Base-by-base conservation (phyloP, 2,113 vertebrate species). In the Uria aalge region DNA sequence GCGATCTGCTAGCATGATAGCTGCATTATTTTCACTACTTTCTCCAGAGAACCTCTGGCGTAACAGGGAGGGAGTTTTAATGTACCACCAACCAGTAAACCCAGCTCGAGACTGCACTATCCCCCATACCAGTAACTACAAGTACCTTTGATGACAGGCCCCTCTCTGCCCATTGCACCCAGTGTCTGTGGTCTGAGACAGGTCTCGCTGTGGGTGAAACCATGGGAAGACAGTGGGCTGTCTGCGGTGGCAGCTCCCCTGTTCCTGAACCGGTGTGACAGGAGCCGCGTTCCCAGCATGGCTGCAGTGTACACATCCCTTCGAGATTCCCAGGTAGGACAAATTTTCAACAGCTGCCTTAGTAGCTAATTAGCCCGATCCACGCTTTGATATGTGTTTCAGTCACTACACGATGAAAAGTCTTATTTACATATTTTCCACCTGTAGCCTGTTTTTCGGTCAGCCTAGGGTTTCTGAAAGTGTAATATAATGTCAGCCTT, bases 361-460 rank as follows among this genome's bases (percentile, higher is more conserved):
- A 64, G 81, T 56, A 64, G 40, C 69, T 94, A 90, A 95, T 96
- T 94, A 96, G 86, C 24, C 77, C 69, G 32, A 56, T 45, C 40
- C 27, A 22, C 56, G 38, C 84, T 96, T 96, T 96, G 90, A 96
- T 94, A 85, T 29, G 40, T 75, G 48, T 43, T 78, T 94, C 81
- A 91, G 90, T 85, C 79, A 52, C 30, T 87, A 81, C 64, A 79
- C 50, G 95, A 96, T 94, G 48, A 95, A 94, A 94, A 79, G 38
- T 57, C 77, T 75, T 95, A 85, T 95, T 95, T 95, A 62, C 93
- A 84, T 96, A 86, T 91, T 96, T 94, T 71, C 64, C 80, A 92
- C 91, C 80, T 92, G 79, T 86, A 53, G 20, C 23, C 29, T 77
- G 15, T 67, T 96, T 94, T 95, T 77, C 45, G 77, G 7, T 77